A percentile compares a stretch with the other conserved stretches of the same genome.
Conservation (phyloP, 2,888 invertebrate genomes). For the Biston betularia region DNA sequence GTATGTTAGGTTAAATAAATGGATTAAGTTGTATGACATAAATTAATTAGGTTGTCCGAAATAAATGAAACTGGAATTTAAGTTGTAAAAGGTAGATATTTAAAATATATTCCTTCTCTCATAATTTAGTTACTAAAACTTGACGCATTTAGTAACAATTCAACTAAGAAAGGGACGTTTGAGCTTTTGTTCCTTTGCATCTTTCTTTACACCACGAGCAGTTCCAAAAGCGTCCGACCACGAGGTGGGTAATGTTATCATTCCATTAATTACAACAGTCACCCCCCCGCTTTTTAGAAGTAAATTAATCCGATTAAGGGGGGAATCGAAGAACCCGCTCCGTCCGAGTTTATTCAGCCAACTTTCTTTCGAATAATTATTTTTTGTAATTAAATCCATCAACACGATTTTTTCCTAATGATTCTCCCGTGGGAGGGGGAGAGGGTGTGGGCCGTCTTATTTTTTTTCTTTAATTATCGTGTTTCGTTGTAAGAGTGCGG, state of each 20-base stretch:
- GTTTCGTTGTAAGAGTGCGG: conserved; percentile 53
- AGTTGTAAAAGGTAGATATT: too few relatives aligned
- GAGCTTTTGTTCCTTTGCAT: conserved; percentile 47
- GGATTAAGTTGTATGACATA: too few relatives aligned
- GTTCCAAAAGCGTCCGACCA: conserved; percentile 74
- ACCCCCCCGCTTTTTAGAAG: conserved; percentile 84
- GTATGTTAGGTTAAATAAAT: too few relatives aligned
- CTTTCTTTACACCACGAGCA: conserved; percentile 55
- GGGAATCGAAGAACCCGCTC: conserved; percentile 85
- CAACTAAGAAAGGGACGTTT: too few relatives aligned
- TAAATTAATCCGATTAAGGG: conserved; percentile 86
- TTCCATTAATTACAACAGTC: conserved; percentile 85
- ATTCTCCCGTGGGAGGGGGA: conserved; percentile 78
- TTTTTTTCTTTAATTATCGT: conserved; percentile 70
- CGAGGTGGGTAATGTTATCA: conserved; percentile 85
- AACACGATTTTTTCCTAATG: conserved; percentile 87
- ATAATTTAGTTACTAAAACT: background rate
- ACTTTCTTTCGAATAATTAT: conserved; percentile 86
- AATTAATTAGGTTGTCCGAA: too few relatives aligned
- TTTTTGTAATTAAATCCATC: conserved; percentile 87
- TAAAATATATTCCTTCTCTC: background rate
- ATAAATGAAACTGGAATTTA: too few relatives aligned
- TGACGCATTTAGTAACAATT: too few relatives aligned
- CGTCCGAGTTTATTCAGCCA: conserved; percentile 84
- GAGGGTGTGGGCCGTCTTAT: conserved; percentile 62